Evolutionary conservation across 1,140 invertebrate species (phyloP).

Genomic region (Diachasmimorpha longicaudata): DNA sequence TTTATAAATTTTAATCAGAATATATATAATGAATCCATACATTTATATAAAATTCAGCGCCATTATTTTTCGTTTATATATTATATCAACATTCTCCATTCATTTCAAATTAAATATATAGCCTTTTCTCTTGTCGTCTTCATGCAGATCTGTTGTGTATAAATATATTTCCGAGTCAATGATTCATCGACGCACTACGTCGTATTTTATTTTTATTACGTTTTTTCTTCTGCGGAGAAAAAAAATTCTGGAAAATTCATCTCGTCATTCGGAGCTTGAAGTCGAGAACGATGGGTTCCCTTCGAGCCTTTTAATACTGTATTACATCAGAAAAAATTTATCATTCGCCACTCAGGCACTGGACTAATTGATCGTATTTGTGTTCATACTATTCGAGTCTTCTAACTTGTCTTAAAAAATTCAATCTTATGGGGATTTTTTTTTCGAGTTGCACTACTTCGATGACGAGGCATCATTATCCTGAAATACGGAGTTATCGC

Average conservation of each 20-base stretch:
- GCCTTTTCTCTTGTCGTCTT: neutral
- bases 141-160: slow-evolving; percentile 43
- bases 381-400: neutral
- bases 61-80: slow-evolving; percentile 34
- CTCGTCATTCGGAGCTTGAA: neutral
- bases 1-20: slow-evolving; percentile 46
- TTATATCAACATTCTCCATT: slow-evolving; percentile 42
- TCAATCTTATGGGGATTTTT: neutral
- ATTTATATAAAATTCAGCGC: slow-evolving; percentile 41
- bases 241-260: neutral
- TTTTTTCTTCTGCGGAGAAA: neutral
- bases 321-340: neutral
- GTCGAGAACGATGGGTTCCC: neutral
- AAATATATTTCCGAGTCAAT: slow-evolving; percentile 45
- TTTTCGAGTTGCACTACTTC: neutral
- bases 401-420: neutral
- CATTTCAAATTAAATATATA: slow-evolving; percentile 47
- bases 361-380: neutral
- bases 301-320: slow-evolving; percentile 3
- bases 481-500: slow-evolving; percentile 31
- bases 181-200: neutral
- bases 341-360: neutral
- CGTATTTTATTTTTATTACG: neutral
- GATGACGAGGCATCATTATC: slow-evolving; percentile 13
- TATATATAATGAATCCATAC: slow-evolving; percentile 34